These are phyloP conservation scores for Agrilus planipennis DNA, from an alignment of 1,140 invertebrate species.

Conservation along the genomic window DNA sequence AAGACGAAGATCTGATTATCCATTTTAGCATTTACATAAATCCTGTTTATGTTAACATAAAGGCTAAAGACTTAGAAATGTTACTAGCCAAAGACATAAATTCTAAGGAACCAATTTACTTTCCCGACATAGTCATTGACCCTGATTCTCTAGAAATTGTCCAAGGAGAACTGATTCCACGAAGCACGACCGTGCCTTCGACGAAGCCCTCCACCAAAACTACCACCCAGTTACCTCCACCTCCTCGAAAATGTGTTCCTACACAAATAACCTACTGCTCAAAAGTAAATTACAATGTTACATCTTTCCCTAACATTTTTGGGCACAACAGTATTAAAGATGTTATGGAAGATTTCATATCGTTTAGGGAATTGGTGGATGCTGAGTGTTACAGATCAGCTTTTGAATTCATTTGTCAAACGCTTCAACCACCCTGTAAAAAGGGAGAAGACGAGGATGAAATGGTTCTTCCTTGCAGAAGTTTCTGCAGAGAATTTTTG, in stretches of 20 bases:
- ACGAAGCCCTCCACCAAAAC: constrained; percentile 35
- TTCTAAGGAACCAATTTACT: constrained; percentile 40
- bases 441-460: constrained; percentile 37
- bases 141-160: constrained; percentile 52
- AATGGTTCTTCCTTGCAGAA: constrained; percentile 60
- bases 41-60: constrained; percentile 41
- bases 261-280: constrained; percentile 59
- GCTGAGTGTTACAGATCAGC: constrained; percentile 76
- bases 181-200: constrained; percentile 42
- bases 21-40: constrained; percentile 63
- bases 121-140: constrained; percentile 52
- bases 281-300: constrained; percentile 62
- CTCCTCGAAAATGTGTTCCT: constrained; percentile 53
- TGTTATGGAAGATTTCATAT: constrained; percentile 63
- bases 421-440: constrained; percentile 67
- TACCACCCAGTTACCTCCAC: constrained; percentile 37
- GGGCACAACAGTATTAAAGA: constrained; percentile 49
- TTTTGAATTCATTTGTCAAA: constrained; percentile 74
- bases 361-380: constrained; percentile 75
- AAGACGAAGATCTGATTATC: constrained; percentile 52
- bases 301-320: constrained; percentile 74
- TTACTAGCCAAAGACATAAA: constrained; percentile 44
- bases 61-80: constrained; percentile 37
- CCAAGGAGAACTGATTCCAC: constrained; percentile 42
- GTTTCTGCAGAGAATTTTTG: constrained; percentile 78